A percentile compares a stretch with the other conserved stretches of the same genome.
Evolutionary conservation across 2,888 invertebrate genomes (phyloP).

Genomic region (Pollenia amentaria): DNA sequence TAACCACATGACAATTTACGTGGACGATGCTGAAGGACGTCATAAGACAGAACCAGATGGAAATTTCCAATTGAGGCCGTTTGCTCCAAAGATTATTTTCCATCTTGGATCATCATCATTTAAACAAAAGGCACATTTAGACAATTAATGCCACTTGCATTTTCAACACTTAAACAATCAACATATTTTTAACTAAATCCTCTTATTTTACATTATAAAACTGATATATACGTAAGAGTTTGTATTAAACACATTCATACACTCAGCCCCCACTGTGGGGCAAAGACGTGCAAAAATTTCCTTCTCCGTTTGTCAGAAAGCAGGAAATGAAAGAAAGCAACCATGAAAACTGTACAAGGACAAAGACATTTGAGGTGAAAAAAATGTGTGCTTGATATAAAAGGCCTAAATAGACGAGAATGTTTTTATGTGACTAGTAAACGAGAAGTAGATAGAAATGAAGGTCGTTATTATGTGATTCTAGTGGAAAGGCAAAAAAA

Average conservation of each 20-base stretch:
- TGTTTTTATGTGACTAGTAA: conserved; percentile 43
- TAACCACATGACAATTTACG: too few relatives aligned
- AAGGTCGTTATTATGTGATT: conserved; percentile 57
- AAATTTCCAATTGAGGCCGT: too few relatives aligned
- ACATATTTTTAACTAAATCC: not conserved
- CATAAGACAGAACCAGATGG: too few relatives aligned
- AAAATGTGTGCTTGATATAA: conserved; percentile 37
- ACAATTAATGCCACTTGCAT: conserved; percentile 11
- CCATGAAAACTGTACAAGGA: conserved; percentile 65
- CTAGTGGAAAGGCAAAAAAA: not conserved
- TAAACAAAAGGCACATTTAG: not conserved
- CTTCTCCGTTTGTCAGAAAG: not conserved
- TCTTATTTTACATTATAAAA: not conserved
- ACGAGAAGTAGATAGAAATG: conserved; percentile 11
- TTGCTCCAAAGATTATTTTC: too few relatives aligned
- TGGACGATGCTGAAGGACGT: too few relatives aligned
- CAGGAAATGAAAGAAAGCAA: conserved; percentile 29
- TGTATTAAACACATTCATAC: not conserved
- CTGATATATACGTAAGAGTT: too few relatives aligned
- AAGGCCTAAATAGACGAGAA: conserved; percentile 51
- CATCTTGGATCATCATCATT: not conserved
- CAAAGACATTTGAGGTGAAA: conserved; percentile 33
- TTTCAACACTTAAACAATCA: not conserved
- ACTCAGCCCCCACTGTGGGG: not conserved
- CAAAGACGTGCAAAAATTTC: too few relatives aligned